Evolutionary conservation across 2,888 invertebrate species (phyloP), one percentile per base, ranked within the genome.

Genomic region (Folsomia candida): DNA sequence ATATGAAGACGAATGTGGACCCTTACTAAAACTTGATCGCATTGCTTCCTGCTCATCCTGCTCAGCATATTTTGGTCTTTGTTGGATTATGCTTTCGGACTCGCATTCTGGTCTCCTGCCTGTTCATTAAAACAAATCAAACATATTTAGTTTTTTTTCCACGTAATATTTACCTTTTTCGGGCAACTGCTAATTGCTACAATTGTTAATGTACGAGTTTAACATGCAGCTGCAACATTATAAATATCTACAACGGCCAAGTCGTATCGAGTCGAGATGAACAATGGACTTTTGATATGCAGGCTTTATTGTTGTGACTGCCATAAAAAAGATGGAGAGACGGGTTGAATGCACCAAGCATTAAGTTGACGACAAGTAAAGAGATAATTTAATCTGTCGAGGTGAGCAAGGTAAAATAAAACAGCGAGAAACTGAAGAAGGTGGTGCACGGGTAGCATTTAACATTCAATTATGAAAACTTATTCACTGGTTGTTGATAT

Each of bases 111-210:
- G n/a, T n/a, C n/a, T n/a, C n/a, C n/a, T n/a, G n/a, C 70, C 70
- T 70, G 70, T 58, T 65, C 37, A 70, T 68, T 65, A 69, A 69
- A 65, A 70, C 47, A 60, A 69, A 70, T 60, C 66, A 70, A 69
- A 64, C 64, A 63, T 58, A 64, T 65, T 64, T 59, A 64, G n/a
- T 24, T 64, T 67, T 58, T 20, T 20, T 54, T 54, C 37, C 54
- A 3, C 37, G 20, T 51, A 64, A 24, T 22, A 22, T 61, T 61
- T 61, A 4, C 61, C 59, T 61, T 54, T n/a, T 54, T n/a, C 2
- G 9, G 24, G 22, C 24, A 64, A 64, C 63, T 64, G 63, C 63
- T 64, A 64, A 64, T 64, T 64, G 63, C 63, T 64, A 47, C 51
- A 37, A 64, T 64, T 64, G 47, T 64, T 47, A 37, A 20, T 37